These are phyloP conservation scores for Phragmatobia fuliginosa DNA, from an alignment of 2,888 invertebrate species.

Conservation along the genomic window DNA sequence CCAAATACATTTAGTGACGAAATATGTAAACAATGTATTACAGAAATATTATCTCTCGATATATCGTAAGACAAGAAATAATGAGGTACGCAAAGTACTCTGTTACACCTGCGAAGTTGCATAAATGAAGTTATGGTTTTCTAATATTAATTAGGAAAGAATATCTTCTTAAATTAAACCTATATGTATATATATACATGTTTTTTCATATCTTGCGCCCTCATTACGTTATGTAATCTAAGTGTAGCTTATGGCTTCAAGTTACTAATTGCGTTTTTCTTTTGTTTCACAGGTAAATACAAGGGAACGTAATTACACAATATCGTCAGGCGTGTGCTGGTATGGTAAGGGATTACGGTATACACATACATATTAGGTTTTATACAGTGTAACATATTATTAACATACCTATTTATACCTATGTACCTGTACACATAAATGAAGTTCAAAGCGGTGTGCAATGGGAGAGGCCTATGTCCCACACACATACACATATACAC, in stretches of 20 bases:
- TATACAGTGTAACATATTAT: too few relatives aligned
- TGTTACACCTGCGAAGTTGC: too few relatives aligned
- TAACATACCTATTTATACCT: too few relatives aligned
- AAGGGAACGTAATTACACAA: background rate
- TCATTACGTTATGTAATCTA: background rate
- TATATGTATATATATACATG: background rate
- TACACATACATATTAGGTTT: too few relatives aligned
- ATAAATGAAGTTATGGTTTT: too few relatives aligned
- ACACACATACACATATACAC: too few relatives aligned
- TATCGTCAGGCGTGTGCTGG: background rate
- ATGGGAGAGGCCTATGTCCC: too few relatives aligned
- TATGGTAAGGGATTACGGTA: background rate
- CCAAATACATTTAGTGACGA: background rate
- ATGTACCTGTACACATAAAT: too few relatives aligned
- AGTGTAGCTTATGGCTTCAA: background rate
- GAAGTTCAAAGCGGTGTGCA: too few relatives aligned
- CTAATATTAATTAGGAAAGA: too few relatives aligned
- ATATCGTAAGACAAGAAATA: background rate
- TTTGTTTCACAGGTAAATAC: slow-evolving; percentile 19
- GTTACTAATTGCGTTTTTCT: slow-evolving; percentile 4
- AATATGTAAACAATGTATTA: background rate
- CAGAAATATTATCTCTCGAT: background rate
- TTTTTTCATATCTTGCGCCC: background rate
- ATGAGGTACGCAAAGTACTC: too few relatives aligned
- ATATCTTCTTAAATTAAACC: background rate